Conservation (phyloP, 2,888 invertebrate species). For the Taenaris catops region DNA sequence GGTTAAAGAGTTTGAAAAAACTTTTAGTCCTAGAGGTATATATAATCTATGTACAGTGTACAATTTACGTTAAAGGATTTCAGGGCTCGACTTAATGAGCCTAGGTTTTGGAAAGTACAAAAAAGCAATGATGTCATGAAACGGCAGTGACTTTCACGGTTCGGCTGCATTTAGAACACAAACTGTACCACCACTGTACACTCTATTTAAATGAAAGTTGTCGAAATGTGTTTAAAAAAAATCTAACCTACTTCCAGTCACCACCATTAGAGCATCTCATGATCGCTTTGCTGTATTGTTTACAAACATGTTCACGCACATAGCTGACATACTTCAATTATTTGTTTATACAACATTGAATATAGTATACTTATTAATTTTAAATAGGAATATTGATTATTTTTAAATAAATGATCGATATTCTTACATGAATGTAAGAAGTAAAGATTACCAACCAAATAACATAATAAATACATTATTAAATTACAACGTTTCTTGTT, state of each 20-base stretch:
- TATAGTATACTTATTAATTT: no score
- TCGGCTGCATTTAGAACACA: slow-evolving; percentile 72
- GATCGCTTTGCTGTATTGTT: slow-evolving; percentile 24
- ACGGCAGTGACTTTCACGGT: slow-evolving; percentile 78
- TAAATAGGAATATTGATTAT: no score
- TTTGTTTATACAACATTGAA: no score
- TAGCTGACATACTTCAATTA: no score
- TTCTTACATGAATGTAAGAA: no score
- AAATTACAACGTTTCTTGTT: no score
- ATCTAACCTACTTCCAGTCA: slow-evolving; percentile 37
- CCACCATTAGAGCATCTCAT: slow-evolving; percentile 12
- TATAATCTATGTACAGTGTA: not conserved
- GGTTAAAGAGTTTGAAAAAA: slow-evolving; percentile 4
- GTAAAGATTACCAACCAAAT: no score
- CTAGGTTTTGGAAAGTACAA: slow-evolving; percentile 59
- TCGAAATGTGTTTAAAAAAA: slow-evolving; percentile 51
- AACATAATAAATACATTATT: no score
- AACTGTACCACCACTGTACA: slow-evolving; percentile 67
- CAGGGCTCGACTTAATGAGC: slow-evolving; percentile 17
- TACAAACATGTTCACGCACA: no score
- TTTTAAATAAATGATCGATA: no score
- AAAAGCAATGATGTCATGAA: slow-evolving; percentile 71
- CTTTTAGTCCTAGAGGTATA: not conserved
- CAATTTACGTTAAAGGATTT: not conserved
- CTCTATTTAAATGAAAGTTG: slow-evolving; percentile 67